Evolutionary conservation across 2,113 vertebrate species (phyloP).

Genomic region (Cariama cristata): DNA sequence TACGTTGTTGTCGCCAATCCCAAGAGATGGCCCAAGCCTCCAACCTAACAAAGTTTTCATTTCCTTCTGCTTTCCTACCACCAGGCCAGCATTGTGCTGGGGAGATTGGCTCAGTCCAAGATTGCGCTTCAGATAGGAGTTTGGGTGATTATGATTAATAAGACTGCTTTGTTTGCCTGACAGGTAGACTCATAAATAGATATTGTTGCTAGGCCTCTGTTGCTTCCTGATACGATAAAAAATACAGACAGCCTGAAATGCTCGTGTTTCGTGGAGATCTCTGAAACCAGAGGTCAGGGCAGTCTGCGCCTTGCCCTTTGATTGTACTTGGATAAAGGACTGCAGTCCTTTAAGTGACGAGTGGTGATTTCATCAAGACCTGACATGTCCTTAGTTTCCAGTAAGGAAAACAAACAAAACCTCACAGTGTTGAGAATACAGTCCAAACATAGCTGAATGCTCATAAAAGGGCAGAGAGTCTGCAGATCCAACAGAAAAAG

Average conservation of each 20-base stretch:
- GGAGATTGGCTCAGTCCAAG: not conserved
- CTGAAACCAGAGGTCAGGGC: not conserved
- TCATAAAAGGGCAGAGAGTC: not conserved
- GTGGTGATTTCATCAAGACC: not conserved
- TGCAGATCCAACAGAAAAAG: not conserved
- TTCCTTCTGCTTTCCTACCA: not conserved
- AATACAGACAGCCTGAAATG: not conserved
- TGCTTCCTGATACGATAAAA: not conserved
- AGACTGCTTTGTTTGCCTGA: not conserved
- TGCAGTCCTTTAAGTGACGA: not conserved
- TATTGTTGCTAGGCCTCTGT: not conserved
- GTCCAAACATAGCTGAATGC: not conserved
- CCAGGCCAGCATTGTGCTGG: not conserved
- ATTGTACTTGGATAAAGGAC: not conserved
- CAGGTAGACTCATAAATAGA: conserved; percentile 24
- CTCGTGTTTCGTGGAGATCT: not conserved
- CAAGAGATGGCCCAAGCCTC: not conserved
- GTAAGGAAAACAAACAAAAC: conserved; percentile 28
- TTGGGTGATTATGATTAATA: conserved; percentile 4
- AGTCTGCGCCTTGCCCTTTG: not conserved
- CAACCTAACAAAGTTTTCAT: not conserved
- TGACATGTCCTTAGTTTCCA: conserved; percentile 3
- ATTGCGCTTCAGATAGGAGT: not conserved
- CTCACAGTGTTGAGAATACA: not conserved
- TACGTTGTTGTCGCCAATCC: too few species aligned